A percentile compares a stretch with the other conserved stretches of the same genome.
Evolutionary conservation across 1,140 invertebrate species (phyloP).

Genomic region (Leptonema lineaticorne): DNA sequence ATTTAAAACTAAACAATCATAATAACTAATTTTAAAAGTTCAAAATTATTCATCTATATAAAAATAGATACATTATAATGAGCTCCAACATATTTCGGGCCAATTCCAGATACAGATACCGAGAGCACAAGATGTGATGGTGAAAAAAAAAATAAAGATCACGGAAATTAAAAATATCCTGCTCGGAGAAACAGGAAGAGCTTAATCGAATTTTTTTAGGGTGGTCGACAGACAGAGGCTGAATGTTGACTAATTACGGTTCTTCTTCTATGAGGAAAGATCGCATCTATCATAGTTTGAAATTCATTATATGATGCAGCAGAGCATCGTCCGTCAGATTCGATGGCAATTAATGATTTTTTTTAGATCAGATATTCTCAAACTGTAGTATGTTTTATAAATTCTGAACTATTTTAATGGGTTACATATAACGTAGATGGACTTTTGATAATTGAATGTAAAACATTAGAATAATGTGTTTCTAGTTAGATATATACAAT

Average conservation of each 20-base stretch:
- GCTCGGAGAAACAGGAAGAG: background rate
- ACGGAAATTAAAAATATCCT: slow-evolving; percentile 2
- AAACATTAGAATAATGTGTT: too few relatives aligned
- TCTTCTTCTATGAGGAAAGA: background rate
- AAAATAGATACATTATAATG: too few relatives aligned
- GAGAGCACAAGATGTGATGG: too few relatives aligned
- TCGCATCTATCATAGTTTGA: slow-evolving; percentile 2
- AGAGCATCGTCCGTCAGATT: background rate
- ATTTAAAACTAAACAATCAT: too few relatives aligned
- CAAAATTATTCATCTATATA: too few relatives aligned
- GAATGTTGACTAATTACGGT: background rate
- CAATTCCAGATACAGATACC: too few relatives aligned
- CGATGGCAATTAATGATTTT: background rate
- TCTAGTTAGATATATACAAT: too few relatives aligned
- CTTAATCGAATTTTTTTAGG: slow-evolving; percentile 14
- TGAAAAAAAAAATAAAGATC: background rate
- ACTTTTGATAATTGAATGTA: too few relatives aligned
- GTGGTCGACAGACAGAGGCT: background rate
- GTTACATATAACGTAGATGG: too few relatives aligned
- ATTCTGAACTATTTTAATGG: background rate
- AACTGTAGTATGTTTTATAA: background rate
- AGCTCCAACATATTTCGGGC: too few relatives aligned
- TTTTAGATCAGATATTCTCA: too few relatives aligned
- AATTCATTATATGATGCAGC: background rate
- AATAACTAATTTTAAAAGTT: too few relatives aligned